Evolutionary conservation across 64 coral and sea anemone genomes (phyloP), one percentile per base, ranked within the genome.

Genomic region (Astreopora myriophthalma): DNA sequence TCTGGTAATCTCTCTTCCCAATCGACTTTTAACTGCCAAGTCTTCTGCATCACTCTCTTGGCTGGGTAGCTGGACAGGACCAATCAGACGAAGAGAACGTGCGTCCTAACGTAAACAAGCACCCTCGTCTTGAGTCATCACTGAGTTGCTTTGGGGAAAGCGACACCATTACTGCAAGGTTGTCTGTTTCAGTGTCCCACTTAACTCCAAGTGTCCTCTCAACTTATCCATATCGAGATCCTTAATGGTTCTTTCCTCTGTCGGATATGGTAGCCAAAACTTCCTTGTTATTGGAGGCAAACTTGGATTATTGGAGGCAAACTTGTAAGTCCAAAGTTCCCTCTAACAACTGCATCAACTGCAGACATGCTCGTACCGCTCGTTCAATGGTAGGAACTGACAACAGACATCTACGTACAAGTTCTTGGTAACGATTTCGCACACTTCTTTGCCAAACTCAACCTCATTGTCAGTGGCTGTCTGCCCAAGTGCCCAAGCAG

Each of bases 391-490:
- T 94, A 38, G 49, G 48, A 31, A 84, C 73, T 1, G 92, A 94
- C 17, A 83, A 78, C 0, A 63, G 48, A 35, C 85, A 89, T 94
- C 86, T 28, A 94, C 93, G 60, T 94, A 94, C 46, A 89, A 88
- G 23, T 89, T 89, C 25, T 55, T 94, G 10, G 34, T 17, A 55
- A 16, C 69, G 86, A 36, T 71, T 32, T n/a, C n/a, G n/a, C 11
- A 36, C 28, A 94, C 66, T 71, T 88, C 92, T 24, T 71, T 84
- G 22, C 48, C 67, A 73, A 89, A 94, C 29, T 80, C 75, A 64
- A 35, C 20, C 8, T 62, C 31, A 66, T 94, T 62, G 23, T 94
- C 75, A 40, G 13, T 60, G 22, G 92, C 85, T 52, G 92, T 88
- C 34, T 33, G 48, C 85, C 79, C n/a, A n/a, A n/a, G n/a, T n/a